These are phyloP conservation scores for Enteromius viviparus DNA, from an alignment of 2,797 vertebrate species.

Conservation along the genomic window DNA sequence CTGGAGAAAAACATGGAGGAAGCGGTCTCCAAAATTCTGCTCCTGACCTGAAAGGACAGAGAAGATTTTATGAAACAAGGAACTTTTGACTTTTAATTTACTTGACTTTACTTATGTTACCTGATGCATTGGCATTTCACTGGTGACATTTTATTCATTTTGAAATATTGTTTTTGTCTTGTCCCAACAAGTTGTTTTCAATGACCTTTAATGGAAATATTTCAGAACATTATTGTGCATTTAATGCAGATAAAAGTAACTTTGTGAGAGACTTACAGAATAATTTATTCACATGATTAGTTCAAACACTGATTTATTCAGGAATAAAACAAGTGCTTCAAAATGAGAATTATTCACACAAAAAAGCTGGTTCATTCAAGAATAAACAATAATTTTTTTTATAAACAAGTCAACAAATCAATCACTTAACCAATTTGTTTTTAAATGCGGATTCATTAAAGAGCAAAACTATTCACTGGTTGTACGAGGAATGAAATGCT, in stretches of 20 bases:
- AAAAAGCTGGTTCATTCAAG: neutral
- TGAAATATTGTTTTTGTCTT: neutral
- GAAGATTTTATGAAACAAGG: conserved; percentile 45
- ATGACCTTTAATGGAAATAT: neutral
- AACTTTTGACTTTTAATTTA: neutral
- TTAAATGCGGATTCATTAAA: neutral
- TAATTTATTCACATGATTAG: neutral
- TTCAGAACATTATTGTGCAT: neutral
- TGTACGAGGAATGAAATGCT: neutral
- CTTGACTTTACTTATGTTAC: neutral
- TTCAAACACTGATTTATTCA: neutral
- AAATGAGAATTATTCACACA: neutral
- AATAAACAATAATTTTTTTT: neutral
- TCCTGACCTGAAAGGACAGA: conserved; percentile 77
- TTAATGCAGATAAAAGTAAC: neutral
- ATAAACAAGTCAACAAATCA: neutral
- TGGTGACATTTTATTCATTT: neutral
- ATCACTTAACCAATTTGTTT: neutral
- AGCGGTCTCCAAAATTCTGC: conserved; percentile 76
- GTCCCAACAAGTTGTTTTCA: neutral
- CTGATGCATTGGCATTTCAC: neutral
- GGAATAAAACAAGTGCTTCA: neutral
- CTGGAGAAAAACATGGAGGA: conserved; percentile 85
- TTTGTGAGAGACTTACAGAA: neutral
- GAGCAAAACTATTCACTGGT: neutral